phyloP scores from a whole-genome alignment of 2,113 vertebrate species.

The Psittacula cyanocephala region DNA sequence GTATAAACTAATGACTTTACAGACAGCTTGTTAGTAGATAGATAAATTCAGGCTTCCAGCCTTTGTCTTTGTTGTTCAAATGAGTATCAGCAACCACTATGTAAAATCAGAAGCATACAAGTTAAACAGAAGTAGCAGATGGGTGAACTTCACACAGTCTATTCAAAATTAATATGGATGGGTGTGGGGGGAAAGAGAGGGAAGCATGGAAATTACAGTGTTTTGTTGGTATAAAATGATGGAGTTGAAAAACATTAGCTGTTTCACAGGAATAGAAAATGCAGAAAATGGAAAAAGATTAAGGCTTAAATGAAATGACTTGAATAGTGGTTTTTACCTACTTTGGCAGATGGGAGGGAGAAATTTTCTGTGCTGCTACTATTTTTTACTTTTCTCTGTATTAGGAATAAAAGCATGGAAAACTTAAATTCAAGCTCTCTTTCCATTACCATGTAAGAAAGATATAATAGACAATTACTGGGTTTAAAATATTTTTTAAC shows the following conservation, averaged over 20 bases:
- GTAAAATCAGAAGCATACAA: conserved; percentile 42
- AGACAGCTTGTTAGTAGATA: neutral
- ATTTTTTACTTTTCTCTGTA: conserved; percentile 10
- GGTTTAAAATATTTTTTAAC: neutral
- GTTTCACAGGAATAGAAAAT: conserved; percentile 20
- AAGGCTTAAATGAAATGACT: neutral
- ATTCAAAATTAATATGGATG: conserved; percentile 31
- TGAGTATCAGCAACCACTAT: neutral
- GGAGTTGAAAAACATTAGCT: conserved; percentile 42
- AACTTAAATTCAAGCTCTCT: neutral
- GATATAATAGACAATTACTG: neutral
- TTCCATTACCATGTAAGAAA: neutral
- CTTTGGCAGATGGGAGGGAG: neutral
- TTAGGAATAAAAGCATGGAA: neutral
- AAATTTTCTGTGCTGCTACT: neutral
- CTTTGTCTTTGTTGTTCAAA: conserved; percentile 34
- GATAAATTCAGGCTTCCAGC: conserved; percentile 11
- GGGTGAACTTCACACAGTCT: conserved; percentile 45
- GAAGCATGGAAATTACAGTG: conserved; percentile 21
- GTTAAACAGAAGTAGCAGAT: conserved; percentile 57
- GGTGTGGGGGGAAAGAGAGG: neutral
- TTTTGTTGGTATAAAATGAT: conserved; percentile 30
- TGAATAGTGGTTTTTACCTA: neutral
- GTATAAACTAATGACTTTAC: neutral
- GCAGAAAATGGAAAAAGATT: conserved; percentile 10